These are phyloP conservation scores for Diadophis punctatus DNA, from an alignment of 2,113 vertebrate species.

Conservation along the genomic window DNA sequence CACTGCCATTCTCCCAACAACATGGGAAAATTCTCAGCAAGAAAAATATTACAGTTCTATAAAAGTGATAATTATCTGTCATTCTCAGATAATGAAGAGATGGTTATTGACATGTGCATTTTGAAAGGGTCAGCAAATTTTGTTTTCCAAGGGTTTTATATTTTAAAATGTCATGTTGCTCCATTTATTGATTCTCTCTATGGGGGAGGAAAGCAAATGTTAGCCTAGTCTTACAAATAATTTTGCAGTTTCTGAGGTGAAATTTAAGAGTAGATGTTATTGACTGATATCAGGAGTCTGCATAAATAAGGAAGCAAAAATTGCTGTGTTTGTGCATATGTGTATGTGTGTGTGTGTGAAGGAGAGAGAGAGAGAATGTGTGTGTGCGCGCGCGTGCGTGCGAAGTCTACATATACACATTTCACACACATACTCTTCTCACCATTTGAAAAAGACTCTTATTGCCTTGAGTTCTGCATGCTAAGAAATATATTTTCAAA, in stretches of 20 bases:
- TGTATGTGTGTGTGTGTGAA: too few species aligned
- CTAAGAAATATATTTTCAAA: slow-evolving; percentile 52
- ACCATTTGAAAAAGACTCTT: slow-evolving; percentile 34
- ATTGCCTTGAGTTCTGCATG: slow-evolving; percentile 28
- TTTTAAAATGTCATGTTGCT: slow-evolving; percentile 35
- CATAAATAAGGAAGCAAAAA: slow-evolving; percentile 56
- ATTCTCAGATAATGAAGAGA: slow-evolving; percentile 17
- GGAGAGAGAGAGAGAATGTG: too few species aligned
- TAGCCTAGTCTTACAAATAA: slow-evolving; percentile 48
- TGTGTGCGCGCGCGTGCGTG: too few species aligned
- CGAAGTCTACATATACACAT: background rate
- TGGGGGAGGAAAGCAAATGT: slow-evolving; percentile 55
- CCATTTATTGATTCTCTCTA: slow-evolving; percentile 21
- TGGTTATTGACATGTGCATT: slow-evolving; percentile 22
- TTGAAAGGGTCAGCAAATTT: slow-evolving; percentile 40
- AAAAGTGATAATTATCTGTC: slow-evolving; percentile 33
- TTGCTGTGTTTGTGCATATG: slow-evolving; percentile 9
- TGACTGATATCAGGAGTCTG: slow-evolving; percentile 38
- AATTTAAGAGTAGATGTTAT: slow-evolving; percentile 21
- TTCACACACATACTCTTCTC: slow-evolving; percentile 30
- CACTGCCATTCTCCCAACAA: background rate
- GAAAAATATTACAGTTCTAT: slow-evolving; percentile 27
- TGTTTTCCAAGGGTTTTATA: slow-evolving; percentile 27
- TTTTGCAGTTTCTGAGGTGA: slow-evolving; percentile 16
- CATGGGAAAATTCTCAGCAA: background rate